These are phyloP conservation scores for Antheraea mylitta DNA, from an alignment of 1,140 invertebrate genomes.

Conservation along the genomic window DNA sequence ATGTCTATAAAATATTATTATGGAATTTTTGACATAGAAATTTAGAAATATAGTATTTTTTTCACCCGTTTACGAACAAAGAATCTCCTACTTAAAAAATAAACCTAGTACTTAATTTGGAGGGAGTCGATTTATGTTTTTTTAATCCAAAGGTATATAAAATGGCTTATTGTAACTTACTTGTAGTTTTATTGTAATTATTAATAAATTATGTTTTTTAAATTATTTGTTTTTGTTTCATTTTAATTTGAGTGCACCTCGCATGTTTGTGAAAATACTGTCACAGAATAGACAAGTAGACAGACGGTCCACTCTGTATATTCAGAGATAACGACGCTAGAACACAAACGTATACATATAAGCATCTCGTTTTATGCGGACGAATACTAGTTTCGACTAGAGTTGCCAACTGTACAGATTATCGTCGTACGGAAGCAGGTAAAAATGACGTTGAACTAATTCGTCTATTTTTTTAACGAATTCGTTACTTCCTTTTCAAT, in stretches of 20 bases:
- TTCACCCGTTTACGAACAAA: constrained; percentile 10
- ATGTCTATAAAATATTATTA: neutral
- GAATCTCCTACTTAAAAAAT: constrained; percentile 68
- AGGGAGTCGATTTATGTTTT: constrained; percentile 36
- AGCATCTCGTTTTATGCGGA: too few relatives aligned
- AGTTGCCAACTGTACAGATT: too few relatives aligned
- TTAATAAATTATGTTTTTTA: constrained; percentile 65
- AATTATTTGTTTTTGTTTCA: constrained; percentile 54
- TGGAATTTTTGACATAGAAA: neutral
- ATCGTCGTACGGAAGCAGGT: too few relatives aligned
- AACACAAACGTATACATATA: too few relatives aligned
- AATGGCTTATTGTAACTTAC: constrained; percentile 48
- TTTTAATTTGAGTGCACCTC: constrained; percentile 65
- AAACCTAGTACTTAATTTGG: constrained; percentile 67
- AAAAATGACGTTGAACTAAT: too few relatives aligned
- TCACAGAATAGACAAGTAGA: too few relatives aligned
- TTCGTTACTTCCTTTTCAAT: too few relatives aligned
- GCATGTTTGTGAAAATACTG: constrained; percentile 35
- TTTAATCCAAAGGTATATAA: constrained; percentile 48
- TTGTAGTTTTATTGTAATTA: constrained; percentile 53
- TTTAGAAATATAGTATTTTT: neutral
- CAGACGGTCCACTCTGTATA: too few relatives aligned
- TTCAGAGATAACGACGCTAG: too few relatives aligned
- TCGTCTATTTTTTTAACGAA: too few relatives aligned
- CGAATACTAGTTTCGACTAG: too few relatives aligned